phyloP scores from a whole-genome alignment of 2,113 vertebrate genomes.

The Plotosus lineatus region DNA sequence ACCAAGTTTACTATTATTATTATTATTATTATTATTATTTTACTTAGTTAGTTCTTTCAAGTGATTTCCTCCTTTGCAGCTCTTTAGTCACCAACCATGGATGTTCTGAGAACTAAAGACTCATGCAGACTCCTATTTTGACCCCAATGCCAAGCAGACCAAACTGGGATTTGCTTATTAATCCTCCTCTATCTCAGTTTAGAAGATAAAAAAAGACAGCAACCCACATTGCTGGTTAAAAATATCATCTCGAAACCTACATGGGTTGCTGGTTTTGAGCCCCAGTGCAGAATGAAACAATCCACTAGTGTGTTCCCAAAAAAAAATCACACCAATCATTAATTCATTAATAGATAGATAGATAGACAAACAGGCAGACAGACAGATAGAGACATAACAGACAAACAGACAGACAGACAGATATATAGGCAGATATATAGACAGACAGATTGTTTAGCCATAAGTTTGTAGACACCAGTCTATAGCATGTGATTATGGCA shows the following conservation, averaged over 20 bases:
- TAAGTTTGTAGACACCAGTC: no score
- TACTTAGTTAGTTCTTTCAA: not conserved
- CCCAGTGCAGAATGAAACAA: slow-evolving; percentile 9
- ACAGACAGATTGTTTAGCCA: no score
- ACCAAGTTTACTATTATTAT: no score
- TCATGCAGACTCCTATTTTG: slow-evolving; percentile 27
- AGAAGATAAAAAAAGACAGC: slow-evolving; percentile 37
- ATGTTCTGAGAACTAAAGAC: slow-evolving; percentile 1
- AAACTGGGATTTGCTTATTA: slow-evolving; percentile 51
- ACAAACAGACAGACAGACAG: not conserved
- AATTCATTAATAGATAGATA: not conserved
- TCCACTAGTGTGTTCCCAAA: not conserved
- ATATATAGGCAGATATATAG: not conserved
- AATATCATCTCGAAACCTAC: slow-evolving; percentile 56
- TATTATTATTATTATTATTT: not conserved
- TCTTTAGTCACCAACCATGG: not conserved
- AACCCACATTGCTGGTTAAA: slow-evolving; percentile 61
- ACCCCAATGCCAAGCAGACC: slow-evolving; percentile 17
- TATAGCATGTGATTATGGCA: no score
- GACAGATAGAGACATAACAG: not conserved
- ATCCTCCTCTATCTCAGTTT: slow-evolving; percentile 34
- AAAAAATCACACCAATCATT: not conserved
- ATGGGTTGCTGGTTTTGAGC: slow-evolving; percentile 45
- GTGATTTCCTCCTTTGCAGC: not conserved
- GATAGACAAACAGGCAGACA: not conserved